Evolutionary conservation across 2,888 invertebrate species (phyloP).

Genomic region (Eupithecia pulchellata): DNA sequence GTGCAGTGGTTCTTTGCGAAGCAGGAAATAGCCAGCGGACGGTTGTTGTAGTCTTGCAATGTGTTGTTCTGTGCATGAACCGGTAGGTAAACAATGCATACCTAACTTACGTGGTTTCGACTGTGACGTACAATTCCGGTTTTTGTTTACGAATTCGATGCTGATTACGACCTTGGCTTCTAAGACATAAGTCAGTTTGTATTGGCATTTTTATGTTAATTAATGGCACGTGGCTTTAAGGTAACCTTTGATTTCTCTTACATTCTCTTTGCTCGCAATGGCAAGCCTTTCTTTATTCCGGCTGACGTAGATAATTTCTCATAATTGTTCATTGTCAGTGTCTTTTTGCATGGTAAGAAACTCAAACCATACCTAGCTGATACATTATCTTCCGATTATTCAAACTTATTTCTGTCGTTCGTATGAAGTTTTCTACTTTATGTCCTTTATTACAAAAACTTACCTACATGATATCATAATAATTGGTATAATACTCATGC

Average conservation of each 20-base stretch:
- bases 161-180: slow-evolving; percentile 70
- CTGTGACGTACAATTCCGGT: slow-evolving; percentile 73
- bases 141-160: slow-evolving; percentile 73
- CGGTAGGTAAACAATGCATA: slow-evolving; percentile 63
- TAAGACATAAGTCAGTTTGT: slow-evolving; percentile 57
- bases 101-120: slow-evolving; percentile 61
- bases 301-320: slow-evolving; percentile 22
- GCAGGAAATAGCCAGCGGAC: slow-evolving; percentile 60
- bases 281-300: slow-evolving; percentile 27
- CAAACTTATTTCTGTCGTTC: slow-evolving; percentile 5
- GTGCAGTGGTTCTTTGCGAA: slow-evolving; percentile 53
- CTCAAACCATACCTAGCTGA: slow-evolving; percentile 24
- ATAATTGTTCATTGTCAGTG: slow-evolving; percentile 28
- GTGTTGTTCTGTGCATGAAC: slow-evolving; percentile 55
- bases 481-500: too few relatives aligned
- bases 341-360: slow-evolving; percentile 29
- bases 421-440: not conserved
- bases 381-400: slow-evolving; percentile 17
- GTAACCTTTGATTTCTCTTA: slow-evolving; percentile 14
- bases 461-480: too few relatives aligned
- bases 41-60: slow-evolving; percentile 54
- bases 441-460: too few relatives aligned
- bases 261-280: slow-evolving; percentile 18
- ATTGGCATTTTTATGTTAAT: slow-evolving; percentile 43
- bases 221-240: slow-evolving; percentile 31